phyloP scores from a whole-genome alignment of 2,888 invertebrate genomes.

The Diarsia rubi region DNA sequence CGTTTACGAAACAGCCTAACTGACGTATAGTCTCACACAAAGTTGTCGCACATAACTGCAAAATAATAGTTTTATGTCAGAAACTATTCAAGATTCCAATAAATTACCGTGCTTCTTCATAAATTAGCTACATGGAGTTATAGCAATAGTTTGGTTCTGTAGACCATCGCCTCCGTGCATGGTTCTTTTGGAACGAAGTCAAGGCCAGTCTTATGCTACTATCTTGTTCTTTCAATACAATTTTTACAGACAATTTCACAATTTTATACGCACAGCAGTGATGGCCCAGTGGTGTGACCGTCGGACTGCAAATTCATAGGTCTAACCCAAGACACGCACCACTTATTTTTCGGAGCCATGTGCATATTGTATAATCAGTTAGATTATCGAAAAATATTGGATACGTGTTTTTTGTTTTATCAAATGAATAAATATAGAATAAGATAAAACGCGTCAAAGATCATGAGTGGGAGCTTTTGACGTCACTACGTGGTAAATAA shows the following conservation, averaged over 20 bases:
- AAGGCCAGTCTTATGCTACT: not conserved
- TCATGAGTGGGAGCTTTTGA: no score
- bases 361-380: no score
- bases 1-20: constrained; percentile 96
- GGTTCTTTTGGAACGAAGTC: not conserved
- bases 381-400: no score
- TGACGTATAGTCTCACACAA: constrained; percentile 97
- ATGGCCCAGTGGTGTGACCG: no score
- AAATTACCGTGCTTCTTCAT: not conserved
- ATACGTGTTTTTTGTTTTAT: no score
- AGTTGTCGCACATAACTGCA: constrained; percentile 97
- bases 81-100: not conserved
- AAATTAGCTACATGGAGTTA: not conserved
- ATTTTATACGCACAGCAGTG: not conserved
- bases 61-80: constrained; percentile 23
- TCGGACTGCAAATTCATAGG: no score
- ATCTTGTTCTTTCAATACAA: not conserved
- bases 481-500: no score
- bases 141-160: not conserved
- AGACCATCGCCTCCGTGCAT: not conserved
- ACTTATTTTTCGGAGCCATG: no score
- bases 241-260: not conserved
- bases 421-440: no score
- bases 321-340: no score
- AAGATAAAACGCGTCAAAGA: no score